Evolutionary conservation across 2,888 invertebrate species (phyloP).

Genomic region (Gymnoscelis rufifasciata): DNA sequence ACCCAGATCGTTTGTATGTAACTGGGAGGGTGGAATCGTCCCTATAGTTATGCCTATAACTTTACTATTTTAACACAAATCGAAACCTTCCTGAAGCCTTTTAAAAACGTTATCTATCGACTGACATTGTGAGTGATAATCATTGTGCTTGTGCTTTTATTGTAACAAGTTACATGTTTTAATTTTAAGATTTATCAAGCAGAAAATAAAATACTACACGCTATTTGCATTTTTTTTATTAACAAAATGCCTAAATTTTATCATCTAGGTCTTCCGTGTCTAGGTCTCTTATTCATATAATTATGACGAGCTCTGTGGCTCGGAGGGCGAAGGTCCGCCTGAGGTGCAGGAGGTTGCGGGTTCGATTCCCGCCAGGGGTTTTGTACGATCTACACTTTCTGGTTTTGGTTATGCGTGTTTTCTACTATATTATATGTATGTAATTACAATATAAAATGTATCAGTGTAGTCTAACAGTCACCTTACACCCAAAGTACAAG

Average conservation of each 20-base stretch:
- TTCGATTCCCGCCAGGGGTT: too few relatives aligned
- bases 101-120: conserved; percentile 63
- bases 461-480: too few relatives aligned
- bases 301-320: too few relatives aligned
- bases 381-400: too few relatives aligned
- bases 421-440: too few relatives aligned
- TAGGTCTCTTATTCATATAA: background rate
- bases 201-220: conserved; percentile 68
- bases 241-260: background rate
- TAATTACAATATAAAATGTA: too few relatives aligned
- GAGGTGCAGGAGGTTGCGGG: too few relatives aligned
- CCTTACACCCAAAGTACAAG: too few relatives aligned
- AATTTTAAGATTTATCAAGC: conserved; percentile 61
- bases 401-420: too few relatives aligned
- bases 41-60: conserved; percentile 71
- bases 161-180: conserved; percentile 71
- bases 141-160: conserved; percentile 76
- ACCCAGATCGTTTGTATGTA: conserved; percentile 45
- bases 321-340: too few relatives aligned
- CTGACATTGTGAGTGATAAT: conserved; percentile 72
- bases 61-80: conserved; percentile 41
- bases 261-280: too few relatives aligned
- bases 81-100: conserved; percentile 67
- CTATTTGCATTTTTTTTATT: conserved; percentile 46
- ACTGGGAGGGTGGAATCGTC: conserved; percentile 57